A percentile compares a stretch with the other conserved stretches of the same genome.
phyloP scores from a whole-genome alignment of 2,888 invertebrate species.

The Rhabditoides inermis region DNA sequence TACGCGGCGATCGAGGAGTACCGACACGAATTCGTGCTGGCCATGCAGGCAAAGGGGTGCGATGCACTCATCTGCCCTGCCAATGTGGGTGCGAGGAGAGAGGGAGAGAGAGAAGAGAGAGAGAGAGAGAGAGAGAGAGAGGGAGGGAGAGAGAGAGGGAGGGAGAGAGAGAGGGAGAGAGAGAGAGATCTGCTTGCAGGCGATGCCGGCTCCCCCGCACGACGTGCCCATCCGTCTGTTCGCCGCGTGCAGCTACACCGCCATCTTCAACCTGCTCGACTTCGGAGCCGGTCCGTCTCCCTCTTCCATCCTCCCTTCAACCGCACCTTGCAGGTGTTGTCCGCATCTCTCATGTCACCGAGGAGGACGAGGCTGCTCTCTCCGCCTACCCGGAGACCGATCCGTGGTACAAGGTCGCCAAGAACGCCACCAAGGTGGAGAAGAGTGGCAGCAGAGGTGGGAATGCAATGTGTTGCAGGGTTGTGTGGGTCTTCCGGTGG shows the following conservation, averaged over 20 bases:
- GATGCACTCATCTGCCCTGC: constrained; percentile 38
- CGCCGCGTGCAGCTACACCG: constrained; percentile 43
- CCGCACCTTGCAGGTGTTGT: constrained; percentile 36
- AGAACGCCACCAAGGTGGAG: constrained; percentile 18
- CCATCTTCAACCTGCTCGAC: constrained; percentile 52
- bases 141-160: too few species aligned
- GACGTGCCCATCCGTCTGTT: constrained; percentile 31
- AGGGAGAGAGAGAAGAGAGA: too few species aligned
- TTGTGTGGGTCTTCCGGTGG: constrained; percentile 35
- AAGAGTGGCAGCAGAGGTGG: neutral
- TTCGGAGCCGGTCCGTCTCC: constrained; percentile 48
- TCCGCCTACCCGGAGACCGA: constrained; percentile 32
- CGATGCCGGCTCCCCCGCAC: constrained; percentile 30
- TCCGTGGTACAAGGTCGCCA: constrained; percentile 30
- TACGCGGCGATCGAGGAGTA: constrained; percentile 37
- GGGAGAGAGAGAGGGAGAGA: too few species aligned
- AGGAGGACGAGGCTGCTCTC: constrained; percentile 33
- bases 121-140: too few species aligned
- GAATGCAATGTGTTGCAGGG: constrained; percentile 13
- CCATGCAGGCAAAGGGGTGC: constrained; percentile 25
- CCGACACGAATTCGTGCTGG: constrained; percentile 23
- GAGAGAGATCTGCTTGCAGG: constrained; percentile 14
- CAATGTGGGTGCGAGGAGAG: constrained; percentile 24
- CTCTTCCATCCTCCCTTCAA: too few species aligned
- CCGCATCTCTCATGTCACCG: constrained; percentile 48